Percentiles rank a stretch among this genome's conserved stretches.
These are phyloP conservation scores for Naso thynnoides DNA, from an alignment of 2,797 vertebrate species.

Conservation along the genomic window DNA sequence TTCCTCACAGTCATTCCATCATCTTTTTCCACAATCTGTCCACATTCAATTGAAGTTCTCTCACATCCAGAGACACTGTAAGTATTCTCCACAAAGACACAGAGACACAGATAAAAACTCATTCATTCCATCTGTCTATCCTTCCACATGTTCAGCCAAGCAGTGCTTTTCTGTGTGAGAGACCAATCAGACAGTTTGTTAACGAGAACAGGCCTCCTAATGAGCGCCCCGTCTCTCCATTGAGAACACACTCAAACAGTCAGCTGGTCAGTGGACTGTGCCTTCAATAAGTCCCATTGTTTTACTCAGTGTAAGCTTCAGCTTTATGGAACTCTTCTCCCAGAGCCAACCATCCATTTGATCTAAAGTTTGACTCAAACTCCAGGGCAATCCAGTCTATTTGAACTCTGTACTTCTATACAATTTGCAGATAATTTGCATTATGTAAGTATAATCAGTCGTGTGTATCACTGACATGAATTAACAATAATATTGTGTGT, in stretches of 20 bases:
- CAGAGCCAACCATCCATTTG: not conserved
- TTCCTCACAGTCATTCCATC: not conserved
- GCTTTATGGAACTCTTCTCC: constrained; percentile 17
- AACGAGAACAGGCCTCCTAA: constrained; percentile 61
- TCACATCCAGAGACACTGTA: constrained; percentile 22
- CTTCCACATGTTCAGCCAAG: constrained; percentile 60
- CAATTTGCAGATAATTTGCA: not conserved
- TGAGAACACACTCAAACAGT: constrained; percentile 28
- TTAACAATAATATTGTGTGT: constrained; percentile 50
- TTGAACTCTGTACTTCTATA: not conserved
- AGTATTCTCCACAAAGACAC: constrained; percentile 14
- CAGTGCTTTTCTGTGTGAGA: constrained; percentile 62
- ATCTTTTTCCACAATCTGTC: not conserved
- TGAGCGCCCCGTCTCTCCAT: constrained; percentile 62
- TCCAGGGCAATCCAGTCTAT: not conserved
- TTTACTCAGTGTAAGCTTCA: constrained; percentile 28
- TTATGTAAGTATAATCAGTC: constrained; percentile 15
- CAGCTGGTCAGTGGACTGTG: constrained; percentile 34
- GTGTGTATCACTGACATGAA: constrained; percentile 33
- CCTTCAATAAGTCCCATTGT: constrained; percentile 53
- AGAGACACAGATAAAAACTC: constrained; percentile 37
- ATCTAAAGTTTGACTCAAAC: constrained; percentile 1
- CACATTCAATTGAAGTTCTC: not conserved
- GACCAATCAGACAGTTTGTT: constrained; percentile 48
- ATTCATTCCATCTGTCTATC: constrained; percentile 44